phyloP scores from a whole-genome alignment of 2,113 vertebrate genomes.

The Trichomycterus rosablanca region DNA sequence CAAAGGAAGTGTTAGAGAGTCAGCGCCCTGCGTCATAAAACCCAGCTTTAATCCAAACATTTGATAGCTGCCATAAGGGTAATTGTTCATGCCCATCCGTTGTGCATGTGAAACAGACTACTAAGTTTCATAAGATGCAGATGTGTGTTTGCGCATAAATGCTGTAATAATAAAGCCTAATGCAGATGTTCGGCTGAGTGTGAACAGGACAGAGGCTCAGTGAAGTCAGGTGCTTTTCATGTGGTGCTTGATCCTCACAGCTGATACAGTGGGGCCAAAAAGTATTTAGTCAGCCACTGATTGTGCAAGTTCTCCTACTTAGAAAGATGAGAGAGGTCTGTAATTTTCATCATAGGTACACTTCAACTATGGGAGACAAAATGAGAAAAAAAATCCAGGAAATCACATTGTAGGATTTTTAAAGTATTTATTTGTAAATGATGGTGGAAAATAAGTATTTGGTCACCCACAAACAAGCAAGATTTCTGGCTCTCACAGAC shows the following conservation, averaged over 20 bases:
- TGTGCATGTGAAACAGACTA: conserved; percentile 41
- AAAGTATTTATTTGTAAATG: too few species aligned
- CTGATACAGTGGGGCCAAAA: too few species aligned
- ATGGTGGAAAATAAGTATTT: too few species aligned
- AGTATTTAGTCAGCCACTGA: too few species aligned
- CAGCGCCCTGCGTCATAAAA: conserved; percentile 38
- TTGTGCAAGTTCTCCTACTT: too few species aligned
- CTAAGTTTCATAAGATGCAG: conserved; percentile 38
- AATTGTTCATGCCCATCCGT: conserved; percentile 48
- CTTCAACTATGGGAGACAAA: too few species aligned
- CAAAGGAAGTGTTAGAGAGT: conserved; percentile 12
- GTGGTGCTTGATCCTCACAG: conserved; percentile 19
- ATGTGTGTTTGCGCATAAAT: conserved; percentile 55
- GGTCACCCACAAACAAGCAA: too few species aligned
- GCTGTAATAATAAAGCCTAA: conserved; percentile 45
- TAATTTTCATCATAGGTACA: too few species aligned
- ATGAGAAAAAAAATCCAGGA: too few species aligned
- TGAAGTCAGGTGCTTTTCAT: conserved; percentile 8
- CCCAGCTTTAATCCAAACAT: conserved; percentile 39
- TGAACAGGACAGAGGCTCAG: not conserved
- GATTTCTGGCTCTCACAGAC: too few species aligned
- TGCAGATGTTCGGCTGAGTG: conserved; percentile 43
- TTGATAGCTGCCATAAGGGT: conserved; percentile 41
- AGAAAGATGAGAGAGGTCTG: too few species aligned
- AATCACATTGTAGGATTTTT: too few species aligned